A percentile compares a stretch with the other conserved stretches of the same genome.
These are phyloP conservation scores for Chaenocephalus aceratus DNA, from an alignment of 2,113 vertebrate genomes.

Conservation along the genomic window DNA sequence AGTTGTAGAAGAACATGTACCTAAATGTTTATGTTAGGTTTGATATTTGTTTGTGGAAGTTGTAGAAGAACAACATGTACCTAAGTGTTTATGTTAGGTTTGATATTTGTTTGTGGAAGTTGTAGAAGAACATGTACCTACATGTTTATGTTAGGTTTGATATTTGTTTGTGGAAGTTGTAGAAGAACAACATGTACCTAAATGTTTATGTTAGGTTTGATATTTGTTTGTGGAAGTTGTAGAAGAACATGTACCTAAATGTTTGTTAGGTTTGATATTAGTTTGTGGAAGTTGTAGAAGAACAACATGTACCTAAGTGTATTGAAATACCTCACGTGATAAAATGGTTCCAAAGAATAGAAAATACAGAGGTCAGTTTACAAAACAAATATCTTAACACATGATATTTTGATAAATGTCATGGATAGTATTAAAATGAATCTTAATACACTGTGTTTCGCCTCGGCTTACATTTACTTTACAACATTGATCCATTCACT, in stretches of 20 bases:
- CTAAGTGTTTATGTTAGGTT: neutral
- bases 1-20: too few species aligned
- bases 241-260: too few species aligned
- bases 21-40: neutral
- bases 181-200: too few species aligned
- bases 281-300: too few species aligned
- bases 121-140: too few species aligned
- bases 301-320: neutral
- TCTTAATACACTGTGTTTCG: neutral
- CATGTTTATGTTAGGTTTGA: neutral
- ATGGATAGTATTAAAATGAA: neutral
- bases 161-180: too few species aligned
- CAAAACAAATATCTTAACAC: neutral
- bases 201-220: neutral
- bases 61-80: too few species aligned
- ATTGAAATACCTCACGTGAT: neutral
- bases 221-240: too few species aligned
- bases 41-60: too few species aligned
- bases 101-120: too few species aligned
- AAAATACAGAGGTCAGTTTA: neutral
- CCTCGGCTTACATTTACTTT: neutral
- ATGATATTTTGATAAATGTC: constrained; percentile 6
- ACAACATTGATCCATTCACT: constrained; percentile 2
- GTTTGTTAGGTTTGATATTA: neutral
- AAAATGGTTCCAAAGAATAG: neutral